A percentile compares a stretch with the other conserved stretches of the same genome.
Evolutionary conservation across 2,888 invertebrate species (phyloP).

Genomic region (Anorthoa munda): DNA sequence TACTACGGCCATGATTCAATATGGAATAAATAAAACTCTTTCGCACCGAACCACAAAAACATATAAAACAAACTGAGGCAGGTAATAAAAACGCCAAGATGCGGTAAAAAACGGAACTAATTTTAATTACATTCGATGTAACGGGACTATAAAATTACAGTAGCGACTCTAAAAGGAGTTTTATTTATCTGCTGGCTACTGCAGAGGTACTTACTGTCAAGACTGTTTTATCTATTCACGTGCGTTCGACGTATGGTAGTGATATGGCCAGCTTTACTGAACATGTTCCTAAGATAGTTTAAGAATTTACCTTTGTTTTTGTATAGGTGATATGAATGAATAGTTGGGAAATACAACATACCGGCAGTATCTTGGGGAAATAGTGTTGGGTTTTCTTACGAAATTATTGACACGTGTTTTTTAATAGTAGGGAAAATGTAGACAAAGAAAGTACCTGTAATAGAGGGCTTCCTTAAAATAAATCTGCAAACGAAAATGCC

Average conservation of each 20-base stretch:
- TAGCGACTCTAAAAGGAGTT: conserved; percentile 64
- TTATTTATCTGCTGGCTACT: conserved; percentile 53
- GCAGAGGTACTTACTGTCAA: conserved; percentile 53
- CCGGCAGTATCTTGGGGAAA: neutral
- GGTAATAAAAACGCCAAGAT: conserved; percentile 59
- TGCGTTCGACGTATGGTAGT: conserved; percentile 20
- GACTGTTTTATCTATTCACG: conserved; percentile 50
- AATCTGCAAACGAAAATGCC: neutral
- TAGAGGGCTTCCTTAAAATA: neutral
- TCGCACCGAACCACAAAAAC: conserved; percentile 37
- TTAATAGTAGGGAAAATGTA: neutral
- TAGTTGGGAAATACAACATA: conserved; percentile 39
- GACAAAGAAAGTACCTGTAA: neutral
- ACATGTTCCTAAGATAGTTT: conserved; percentile 20
- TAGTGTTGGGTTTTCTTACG: conserved; percentile 9
- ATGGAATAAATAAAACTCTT: conserved; percentile 28
- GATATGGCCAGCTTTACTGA: conserved; percentile 8
- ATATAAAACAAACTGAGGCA: conserved; percentile 50
- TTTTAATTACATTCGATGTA: conserved; percentile 68
- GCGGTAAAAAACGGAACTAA: conserved; percentile 67
- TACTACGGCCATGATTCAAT: conserved; percentile 17
- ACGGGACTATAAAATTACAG: conserved; percentile 67
- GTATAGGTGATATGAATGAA: conserved; percentile 12
- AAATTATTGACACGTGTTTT: conserved; percentile 16
- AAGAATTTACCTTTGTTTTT: conserved; percentile 5